phyloP scores from a whole-genome alignment of 2,113 vertebrate genomes.

The Mola mola region DNA sequence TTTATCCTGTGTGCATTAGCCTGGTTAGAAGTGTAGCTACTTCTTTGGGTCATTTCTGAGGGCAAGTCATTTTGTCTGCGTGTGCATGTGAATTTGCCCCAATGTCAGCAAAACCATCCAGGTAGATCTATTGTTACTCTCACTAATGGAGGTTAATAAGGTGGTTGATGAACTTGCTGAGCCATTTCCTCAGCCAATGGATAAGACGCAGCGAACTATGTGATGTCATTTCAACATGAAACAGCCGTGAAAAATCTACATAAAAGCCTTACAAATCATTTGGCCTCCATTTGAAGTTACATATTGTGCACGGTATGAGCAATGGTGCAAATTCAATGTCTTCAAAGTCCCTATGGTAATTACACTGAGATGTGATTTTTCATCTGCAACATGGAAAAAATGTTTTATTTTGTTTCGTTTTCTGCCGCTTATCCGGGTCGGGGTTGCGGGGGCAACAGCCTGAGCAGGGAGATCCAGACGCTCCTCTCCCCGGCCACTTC shows the following conservation, averaged over 20 bases:
- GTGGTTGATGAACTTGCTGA: constrained; percentile 53
- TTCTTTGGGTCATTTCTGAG: background rate
- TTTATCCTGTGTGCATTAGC: constrained; percentile 20
- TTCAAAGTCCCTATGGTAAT: constrained; percentile 52
- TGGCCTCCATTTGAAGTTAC: constrained; percentile 62
- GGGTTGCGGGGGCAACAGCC: no score
- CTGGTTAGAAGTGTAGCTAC: constrained; percentile 12
- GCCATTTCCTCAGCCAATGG: constrained; percentile 34
- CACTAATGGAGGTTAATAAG: constrained; percentile 55
- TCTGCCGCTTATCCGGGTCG: no score
- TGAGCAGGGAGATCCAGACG: no score
- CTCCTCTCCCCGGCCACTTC: no score
- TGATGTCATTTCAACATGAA: constrained; percentile 61
- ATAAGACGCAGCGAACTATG: constrained; percentile 26
- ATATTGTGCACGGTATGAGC: constrained; percentile 50
- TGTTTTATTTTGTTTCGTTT: background rate
- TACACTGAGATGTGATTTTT: constrained; percentile 36
- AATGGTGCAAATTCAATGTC: constrained; percentile 16
- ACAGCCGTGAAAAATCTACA: constrained; percentile 60
- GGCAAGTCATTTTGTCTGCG: background rate
- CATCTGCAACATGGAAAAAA: constrained; percentile 8
- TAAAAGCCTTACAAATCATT: constrained; percentile 59
- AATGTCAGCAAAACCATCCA: background rate
- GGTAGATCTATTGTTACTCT: constrained; percentile 48
- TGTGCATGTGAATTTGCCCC: background rate